Percentiles rank a stretch among this genome's conserved stretches.
phyloP scores from a whole-genome alignment of 1,140 invertebrate species.

The Oppia nitens region DNA sequence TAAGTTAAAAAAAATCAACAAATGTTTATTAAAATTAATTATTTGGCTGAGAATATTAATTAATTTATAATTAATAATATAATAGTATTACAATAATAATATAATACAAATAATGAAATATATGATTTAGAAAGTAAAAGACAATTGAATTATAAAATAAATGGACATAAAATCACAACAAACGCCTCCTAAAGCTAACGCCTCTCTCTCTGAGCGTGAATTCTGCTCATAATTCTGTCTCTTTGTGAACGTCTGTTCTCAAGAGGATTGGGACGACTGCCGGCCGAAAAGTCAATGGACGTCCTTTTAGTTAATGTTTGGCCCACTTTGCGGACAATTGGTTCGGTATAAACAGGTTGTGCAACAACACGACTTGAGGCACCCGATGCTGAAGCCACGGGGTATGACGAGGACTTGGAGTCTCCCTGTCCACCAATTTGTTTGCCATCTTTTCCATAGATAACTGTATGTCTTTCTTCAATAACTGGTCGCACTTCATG shows the following conservation, averaged over 20 bases:
- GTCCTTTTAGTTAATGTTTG: neutral
- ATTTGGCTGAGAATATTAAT: too few relatives aligned
- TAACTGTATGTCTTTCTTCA: slow-evolving; percentile 12
- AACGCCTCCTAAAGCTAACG: too few relatives aligned
- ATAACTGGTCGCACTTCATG: slow-evolving; percentile 11
- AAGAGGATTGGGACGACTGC: neutral
- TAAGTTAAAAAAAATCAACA: too few relatives aligned
- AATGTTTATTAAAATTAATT: too few relatives aligned
- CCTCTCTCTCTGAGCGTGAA: neutral
- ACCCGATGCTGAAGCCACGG: neutral
- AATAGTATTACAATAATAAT: too few relatives aligned
- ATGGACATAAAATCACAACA: too few relatives aligned
- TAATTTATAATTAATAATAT: too few relatives aligned
- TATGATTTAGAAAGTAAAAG: too few relatives aligned
- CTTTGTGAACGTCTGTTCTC: neutral
- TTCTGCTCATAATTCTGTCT: neutral
- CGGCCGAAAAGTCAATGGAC: neutral
- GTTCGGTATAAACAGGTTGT: slow-evolving; percentile 12
- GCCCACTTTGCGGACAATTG: slow-evolving; percentile 10
- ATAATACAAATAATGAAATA: too few relatives aligned
- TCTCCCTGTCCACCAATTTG: slow-evolving; percentile 9
- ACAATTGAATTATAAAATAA: too few relatives aligned
- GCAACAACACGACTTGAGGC: neutral
- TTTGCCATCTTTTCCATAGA: slow-evolving; percentile 13
- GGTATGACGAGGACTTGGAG: slow-evolving; percentile 3